These are phyloP conservation scores for Coelopa frigida DNA, from an alignment of 1,140 invertebrate species.

Conservation along the genomic window DNA sequence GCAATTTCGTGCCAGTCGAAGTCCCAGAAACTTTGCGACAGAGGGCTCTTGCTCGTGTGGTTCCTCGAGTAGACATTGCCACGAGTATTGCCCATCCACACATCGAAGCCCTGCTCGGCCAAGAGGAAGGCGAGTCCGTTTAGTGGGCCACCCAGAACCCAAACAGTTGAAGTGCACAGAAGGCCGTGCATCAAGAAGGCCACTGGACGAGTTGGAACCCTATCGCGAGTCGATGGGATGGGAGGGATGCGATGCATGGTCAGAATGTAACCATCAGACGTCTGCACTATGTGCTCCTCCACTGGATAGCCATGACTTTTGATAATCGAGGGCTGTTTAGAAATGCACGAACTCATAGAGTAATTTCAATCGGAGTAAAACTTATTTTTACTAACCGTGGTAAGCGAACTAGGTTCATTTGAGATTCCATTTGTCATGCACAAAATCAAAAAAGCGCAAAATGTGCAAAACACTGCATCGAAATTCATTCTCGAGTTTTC, in stretches of 20 bases:
- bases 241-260: slow-evolving; percentile 36
- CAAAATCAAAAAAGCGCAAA: no score
- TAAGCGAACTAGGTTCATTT: no score
- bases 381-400: no score
- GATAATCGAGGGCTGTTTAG: slow-evolving; percentile 21
- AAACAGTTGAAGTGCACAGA: slow-evolving; percentile 32
- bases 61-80: slow-evolving; percentile 59
- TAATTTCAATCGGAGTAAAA: no score
- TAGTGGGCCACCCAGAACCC: slow-evolving; percentile 33
- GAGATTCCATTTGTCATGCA: no score
- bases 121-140: slow-evolving; percentile 51
- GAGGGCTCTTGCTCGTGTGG: slow-evolving; percentile 49
- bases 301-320: slow-evolving; percentile 30
- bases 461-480: no score
- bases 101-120: slow-evolving; percentile 61
- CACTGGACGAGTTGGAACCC: slow-evolving; percentile 18
- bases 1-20: slow-evolving; percentile 63
- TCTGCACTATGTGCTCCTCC: slow-evolving; percentile 26
- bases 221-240: slow-evolving; percentile 36
- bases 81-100: slow-evolving; percentile 67
- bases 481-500: no score
- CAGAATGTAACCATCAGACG: slow-evolving; percentile 28
- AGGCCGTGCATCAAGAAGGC: slow-evolving; percentile 35
- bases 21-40: slow-evolving; percentile 52
- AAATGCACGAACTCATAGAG: no score